A percentile compares a stretch with the other conserved stretches of the same genome.
Conservation (phyloP, 2,888 invertebrate species). For the Halictus quadricinctus region DNA sequence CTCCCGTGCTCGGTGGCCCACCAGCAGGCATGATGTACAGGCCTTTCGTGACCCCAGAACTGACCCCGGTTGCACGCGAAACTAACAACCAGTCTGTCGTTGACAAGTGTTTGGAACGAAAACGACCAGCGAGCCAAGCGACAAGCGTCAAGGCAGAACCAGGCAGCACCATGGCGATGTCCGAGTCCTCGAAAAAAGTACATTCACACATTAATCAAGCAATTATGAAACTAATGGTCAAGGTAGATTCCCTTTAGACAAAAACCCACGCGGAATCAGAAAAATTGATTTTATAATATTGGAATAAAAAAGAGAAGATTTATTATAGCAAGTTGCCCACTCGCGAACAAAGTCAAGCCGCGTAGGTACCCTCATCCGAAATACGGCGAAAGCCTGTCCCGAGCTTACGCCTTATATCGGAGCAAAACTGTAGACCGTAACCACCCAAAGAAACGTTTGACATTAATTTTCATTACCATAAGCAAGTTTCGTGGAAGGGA, state of each 20-base stretch:
- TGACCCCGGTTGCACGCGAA: conserved; percentile 59
- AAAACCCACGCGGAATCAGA: too few relatives aligned
- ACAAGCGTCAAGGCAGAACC: conserved; percentile 85
- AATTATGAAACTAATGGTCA: background rate
- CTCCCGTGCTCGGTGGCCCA: conserved; percentile 81
- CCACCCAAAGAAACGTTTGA: background rate
- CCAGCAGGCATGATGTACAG: conserved; percentile 85
- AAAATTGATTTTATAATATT: too few relatives aligned
- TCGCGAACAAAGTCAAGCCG: too few relatives aligned
- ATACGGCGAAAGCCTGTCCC: too few relatives aligned
- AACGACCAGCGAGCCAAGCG: conserved; percentile 83
- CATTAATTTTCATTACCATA: background rate
- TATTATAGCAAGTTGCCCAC: too few relatives aligned
- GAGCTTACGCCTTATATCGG: too few relatives aligned
- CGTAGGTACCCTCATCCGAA: too few relatives aligned
- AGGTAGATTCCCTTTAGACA: background rate
- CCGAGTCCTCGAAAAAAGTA: conserved; percentile 85
- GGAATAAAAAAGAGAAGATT: too few relatives aligned
- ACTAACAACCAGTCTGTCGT: conserved; percentile 39
- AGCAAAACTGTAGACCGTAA: too few relatives aligned
- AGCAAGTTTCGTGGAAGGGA: background rate
- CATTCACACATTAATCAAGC: background rate
- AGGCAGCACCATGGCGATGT: conserved; percentile 84
- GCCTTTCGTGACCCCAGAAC: conserved; percentile 82
- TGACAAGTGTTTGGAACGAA: conserved; percentile 61